Evolutionary conservation across 1,140 invertebrate genomes (phyloP).

Genomic region (Drosophila ananassae): DNA sequence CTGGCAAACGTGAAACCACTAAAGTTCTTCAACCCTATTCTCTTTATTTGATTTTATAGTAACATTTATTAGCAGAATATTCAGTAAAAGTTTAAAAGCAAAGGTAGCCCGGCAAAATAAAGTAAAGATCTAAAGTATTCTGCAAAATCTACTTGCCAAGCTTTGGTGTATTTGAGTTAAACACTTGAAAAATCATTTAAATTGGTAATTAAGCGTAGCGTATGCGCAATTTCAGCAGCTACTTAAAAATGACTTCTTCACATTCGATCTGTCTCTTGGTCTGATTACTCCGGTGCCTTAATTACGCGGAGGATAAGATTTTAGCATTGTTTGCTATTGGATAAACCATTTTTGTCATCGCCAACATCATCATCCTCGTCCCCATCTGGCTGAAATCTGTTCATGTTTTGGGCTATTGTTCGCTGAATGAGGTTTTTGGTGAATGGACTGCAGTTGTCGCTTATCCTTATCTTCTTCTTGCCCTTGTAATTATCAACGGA

Average conservation of each 20-base stretch:
- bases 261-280: neutral
- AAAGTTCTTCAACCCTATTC: neutral
- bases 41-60: neutral
- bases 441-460: slow-evolving; percentile 52
- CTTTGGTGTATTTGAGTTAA: no score
- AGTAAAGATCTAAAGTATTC: no score
- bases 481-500: slow-evolving; percentile 37
- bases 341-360: slow-evolving; percentile 27
- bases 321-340: slow-evolving; percentile 44
- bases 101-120: no score
- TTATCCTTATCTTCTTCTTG: slow-evolving; percentile 40
- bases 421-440: slow-evolving; percentile 34
- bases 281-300: slow-evolving; percentile 24
- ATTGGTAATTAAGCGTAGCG: neutral
- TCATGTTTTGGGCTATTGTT: slow-evolving; percentile 41
- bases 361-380: slow-evolving; percentile 22
- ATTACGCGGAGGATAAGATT: slow-evolving; percentile 31
- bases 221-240: slow-evolving; percentile 33
- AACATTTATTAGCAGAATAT: slow-evolving; percentile 1
- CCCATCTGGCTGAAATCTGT: slow-evolving; percentile 26
- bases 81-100: neutral
- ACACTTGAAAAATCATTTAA: neutral
- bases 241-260: slow-evolving; percentile 1
- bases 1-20: neutral
- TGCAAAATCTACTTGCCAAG: no score